Base-by-base conservation (phyloP, 2,888 invertebrate genomes). In the Cheilosia vulpina region DNA sequence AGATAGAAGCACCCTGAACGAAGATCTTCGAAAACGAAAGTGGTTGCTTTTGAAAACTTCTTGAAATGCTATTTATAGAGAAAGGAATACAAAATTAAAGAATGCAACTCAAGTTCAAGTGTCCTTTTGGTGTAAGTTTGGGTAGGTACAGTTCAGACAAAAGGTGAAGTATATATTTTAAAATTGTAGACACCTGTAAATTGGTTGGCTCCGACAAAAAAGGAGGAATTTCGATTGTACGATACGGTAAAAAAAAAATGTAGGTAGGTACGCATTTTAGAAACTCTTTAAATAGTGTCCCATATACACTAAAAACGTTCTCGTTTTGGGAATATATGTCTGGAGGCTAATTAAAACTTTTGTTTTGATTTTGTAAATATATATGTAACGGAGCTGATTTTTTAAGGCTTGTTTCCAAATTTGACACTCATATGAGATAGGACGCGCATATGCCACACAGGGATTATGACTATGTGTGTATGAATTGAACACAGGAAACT, bases 131-230 rank as follows among this genome's bases (percentile, higher is more conserved):
- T 65, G 66, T 66, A 68, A 76, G 73, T 43, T 50, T 60, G 58
- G 69, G 84, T 84, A 84, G 69, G 84, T 84, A 84, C 84, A 84
- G 84, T 84, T 76, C 7, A 45, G 21, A 41, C 73, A 83, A 72
- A 82, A 78, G 24, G n/a, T n/a, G 13, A n/a, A 65, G n/a, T 43
- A 11, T 2, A n/a, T 69, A 7, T 34, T 47, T 4, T 2, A 11
- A 15, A 41, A 4, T 34, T 47, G 4, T 1, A n/a, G 34, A 27
- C 65, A 68, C 19, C 19, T 68, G 55, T 43, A 41, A 43, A 24
- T 7, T 47, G 6, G 3, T 19, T 45, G 45, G 45, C 7, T 45
- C 5, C 15, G 45, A 5, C 27, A 6, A 45, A 17, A 45, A 17
- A 2, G 19, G 9, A 2, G 1, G 31, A 31, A 17, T 7, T 45